Evolutionary conservation across 2,888 invertebrate genomes (phyloP), one percentile per base, ranked within the genome.

Genomic region (Pandemis corylana): DNA sequence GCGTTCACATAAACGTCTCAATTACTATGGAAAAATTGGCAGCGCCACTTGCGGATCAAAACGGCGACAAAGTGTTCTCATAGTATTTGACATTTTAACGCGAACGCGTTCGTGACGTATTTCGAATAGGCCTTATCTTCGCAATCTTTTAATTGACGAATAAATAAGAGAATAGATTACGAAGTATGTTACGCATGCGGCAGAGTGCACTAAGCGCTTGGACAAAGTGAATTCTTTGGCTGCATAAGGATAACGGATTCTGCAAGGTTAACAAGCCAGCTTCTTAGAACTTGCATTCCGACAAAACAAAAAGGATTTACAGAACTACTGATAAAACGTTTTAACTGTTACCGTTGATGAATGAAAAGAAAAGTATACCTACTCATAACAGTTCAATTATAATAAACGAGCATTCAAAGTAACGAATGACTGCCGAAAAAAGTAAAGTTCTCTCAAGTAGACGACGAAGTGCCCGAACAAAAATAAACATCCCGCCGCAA

Each of bases 401-500:
- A 56, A 13, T 51, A 51, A n/a, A 51, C 6, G n/a, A 5, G 51
- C 20, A 10, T 56, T 51, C 63, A 73, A 76, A 66, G 64, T 74
- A 67, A 72, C 42, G 44, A 62, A 72, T 6, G 20, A 7, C 7
- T 56, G 15, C 15, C 56, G 20, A 56, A 56, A 56, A 53, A 53
- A 53, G 6, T 7, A 5, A n/a, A 15, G 9, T 2, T 20, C 20
- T 12, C 68, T 59, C 67, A 59, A 70, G 68, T 68, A 71, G 64
- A 44, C 64, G 71, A 46, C 56, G 72, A 70, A 59, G 72, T 72
- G 61, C 46, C 36, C 68, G 72, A 46, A 77, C 77, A 77, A 78
- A 79, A 76, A 77, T 78, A 79, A 77, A 77, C 65, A 71, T 67
- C 4, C 62, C 56, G n/a, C n/a, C 51, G 13, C 68, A 64, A 73